Base-by-base conservation (phyloP, 2,888 invertebrate genomes). In the Rotaria macrura region DNA sequence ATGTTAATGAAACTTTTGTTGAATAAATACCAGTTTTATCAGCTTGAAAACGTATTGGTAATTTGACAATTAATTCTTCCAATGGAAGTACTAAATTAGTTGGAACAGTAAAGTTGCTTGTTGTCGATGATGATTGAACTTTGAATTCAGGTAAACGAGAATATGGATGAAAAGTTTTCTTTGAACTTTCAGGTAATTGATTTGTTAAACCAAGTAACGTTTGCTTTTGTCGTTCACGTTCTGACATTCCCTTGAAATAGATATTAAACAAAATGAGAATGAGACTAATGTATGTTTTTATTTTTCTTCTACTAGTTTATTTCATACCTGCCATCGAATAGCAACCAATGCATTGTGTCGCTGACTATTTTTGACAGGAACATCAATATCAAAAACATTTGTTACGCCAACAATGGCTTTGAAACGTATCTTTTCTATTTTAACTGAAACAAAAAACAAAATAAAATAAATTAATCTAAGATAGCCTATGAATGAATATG, bases 21-120 rank as follows among this genome's bases (percentile, higher is more conserved):
- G 89, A 89, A 87, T 90, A 91, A 87, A 89, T 89, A 25, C 91
- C 91, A 0, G 90, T 88, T 47, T 89, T 88, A 34, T 88, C 87
- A 6, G 90, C 88, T 34, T 84, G 85, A 88, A 91, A 91, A 85
- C 87, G 88, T 34, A 91, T 87, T 14, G 90, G 90, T 49, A 91
- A 88, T 55, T 89, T 89, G 20, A 89, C 87, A 20, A 87, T 87
- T 29, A 54, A 65, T 40, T 87, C 85, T 79, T 79, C 79, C 9
- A 79, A 25, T 79, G 79, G 79, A n/a, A 79, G 43, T 14, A 25
- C 0, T 43, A 79, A n/a, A 79, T 3, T 43, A 9, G 25, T 43
- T 79, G 79, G 79, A 43, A 79, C 10, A 43, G 14, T 10, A 43
- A 79, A 79, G 34, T 79, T 79, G 23, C 25, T 79, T n/a, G 79